Evolutionary conservation across 1,140 invertebrate genomes (phyloP).

Genomic region (Zaprionus ornatus): DNA sequence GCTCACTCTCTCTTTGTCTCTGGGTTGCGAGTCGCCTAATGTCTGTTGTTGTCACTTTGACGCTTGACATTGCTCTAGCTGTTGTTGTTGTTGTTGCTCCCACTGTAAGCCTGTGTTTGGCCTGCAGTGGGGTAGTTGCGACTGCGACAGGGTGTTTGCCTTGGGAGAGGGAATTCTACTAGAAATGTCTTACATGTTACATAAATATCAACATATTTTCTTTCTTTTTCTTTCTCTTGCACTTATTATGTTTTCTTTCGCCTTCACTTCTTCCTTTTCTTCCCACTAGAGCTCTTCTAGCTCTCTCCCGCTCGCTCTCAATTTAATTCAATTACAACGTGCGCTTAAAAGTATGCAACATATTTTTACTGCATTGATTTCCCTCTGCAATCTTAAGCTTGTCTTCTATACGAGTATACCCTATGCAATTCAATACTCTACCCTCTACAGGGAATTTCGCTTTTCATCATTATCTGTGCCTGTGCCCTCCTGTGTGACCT

Average conservation of each 20-base stretch:
- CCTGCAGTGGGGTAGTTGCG: constrained; percentile 16
- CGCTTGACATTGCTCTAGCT: constrained; percentile 58
- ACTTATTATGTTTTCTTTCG: too few species aligned
- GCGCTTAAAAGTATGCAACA: not conserved
- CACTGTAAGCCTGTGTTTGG: constrained; percentile 10
- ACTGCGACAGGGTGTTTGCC: not conserved
- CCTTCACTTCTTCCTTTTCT: too few species aligned
- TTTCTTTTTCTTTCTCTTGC: not conserved
- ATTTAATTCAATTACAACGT: not conserved
- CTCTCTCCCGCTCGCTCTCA: not conserved
- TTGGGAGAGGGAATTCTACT: not conserved
- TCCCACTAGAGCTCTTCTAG: not conserved
- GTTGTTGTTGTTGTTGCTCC: constrained; percentile 24
- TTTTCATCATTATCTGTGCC: not conserved
- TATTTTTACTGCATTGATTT: not conserved
- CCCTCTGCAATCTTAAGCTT: not conserved
- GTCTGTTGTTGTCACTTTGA: constrained; percentile 77
- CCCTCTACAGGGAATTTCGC: not conserved
- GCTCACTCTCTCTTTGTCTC: not conserved
- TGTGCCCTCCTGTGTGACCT: not conserved
- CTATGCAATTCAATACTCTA: not conserved
- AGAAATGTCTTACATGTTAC: not conserved
- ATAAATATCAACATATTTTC: not conserved
- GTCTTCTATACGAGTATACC: not conserved
- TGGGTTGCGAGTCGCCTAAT: constrained; percentile 60